phyloP scores from a whole-genome alignment of 2,888 invertebrate species.

The Synergus laeviventris region DNA sequence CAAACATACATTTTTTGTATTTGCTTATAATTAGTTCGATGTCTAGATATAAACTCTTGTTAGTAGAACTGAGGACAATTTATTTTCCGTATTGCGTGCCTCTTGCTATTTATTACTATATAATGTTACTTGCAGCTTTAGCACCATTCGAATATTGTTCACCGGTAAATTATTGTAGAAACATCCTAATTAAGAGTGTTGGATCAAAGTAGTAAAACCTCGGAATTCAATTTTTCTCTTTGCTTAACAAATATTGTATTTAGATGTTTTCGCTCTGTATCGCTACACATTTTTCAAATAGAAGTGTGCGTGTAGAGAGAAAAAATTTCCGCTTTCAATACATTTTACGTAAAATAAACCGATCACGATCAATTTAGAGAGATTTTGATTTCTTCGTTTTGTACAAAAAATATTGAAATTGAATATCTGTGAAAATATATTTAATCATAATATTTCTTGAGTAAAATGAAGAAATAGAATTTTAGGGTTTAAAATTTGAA shows the following conservation, averaged over 20 bases:
- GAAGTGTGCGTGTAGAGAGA: no score
- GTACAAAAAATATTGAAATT: no score
- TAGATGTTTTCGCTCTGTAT: no score
- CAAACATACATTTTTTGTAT: conserved; percentile 14
- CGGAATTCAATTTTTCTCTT: background rate
- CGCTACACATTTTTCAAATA: no score
- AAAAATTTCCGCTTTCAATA: no score
- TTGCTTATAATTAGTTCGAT: conserved; percentile 35
- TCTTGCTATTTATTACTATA: conserved; percentile 53
- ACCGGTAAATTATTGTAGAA: conserved; percentile 43
- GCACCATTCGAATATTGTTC: conserved; percentile 62
- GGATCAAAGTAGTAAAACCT: background rate
- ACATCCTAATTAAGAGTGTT: background rate
- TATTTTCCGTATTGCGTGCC: background rate
- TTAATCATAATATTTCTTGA: no score
- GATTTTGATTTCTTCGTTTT: no score
- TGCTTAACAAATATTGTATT: background rate
- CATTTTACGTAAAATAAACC: no score
- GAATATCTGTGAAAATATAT: no score
- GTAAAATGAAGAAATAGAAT: no score
- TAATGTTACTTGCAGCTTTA: conserved; percentile 58
- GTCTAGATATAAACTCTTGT: conserved; percentile 30
- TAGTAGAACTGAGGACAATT: conserved; percentile 15
- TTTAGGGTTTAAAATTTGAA: no score
- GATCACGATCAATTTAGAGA: no score